Percentiles rank a stretch among this genome's conserved stretches.
These are phyloP conservation scores for Xenus cinereus DNA, from an alignment of 2,113 vertebrate genomes.

Conservation along the genomic window DNA sequence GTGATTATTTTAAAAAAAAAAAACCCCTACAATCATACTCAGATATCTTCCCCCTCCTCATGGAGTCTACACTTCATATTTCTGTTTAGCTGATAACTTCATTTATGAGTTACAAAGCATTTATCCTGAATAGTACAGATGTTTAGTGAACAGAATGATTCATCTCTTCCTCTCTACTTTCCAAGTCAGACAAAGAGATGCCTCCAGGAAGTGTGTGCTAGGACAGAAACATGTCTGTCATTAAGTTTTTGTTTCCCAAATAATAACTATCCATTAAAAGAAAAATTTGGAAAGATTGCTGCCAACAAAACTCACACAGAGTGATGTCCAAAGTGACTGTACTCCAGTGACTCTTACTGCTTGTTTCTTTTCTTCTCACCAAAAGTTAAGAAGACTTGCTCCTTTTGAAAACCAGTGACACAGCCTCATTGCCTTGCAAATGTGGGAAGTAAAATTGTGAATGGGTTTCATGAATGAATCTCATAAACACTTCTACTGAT, in stretches of 20 bases:
- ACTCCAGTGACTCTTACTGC: background rate
- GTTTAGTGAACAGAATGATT: slow-evolving; percentile 51
- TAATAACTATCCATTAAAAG: slow-evolving; percentile 35
- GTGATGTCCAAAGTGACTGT: background rate
- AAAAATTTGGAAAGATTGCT: slow-evolving; percentile 34
- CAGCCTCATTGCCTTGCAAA: background rate
- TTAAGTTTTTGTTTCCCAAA: slow-evolving; percentile 43
- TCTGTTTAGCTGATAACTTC: slow-evolving; percentile 34
- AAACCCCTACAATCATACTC: background rate
- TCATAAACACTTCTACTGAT: background rate
- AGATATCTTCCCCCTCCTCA: background rate
- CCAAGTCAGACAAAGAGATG: slow-evolving; percentile 40
- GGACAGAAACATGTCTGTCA: slow-evolving; percentile 34
- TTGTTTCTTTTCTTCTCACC: background rate
- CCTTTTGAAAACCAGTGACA: background rate
- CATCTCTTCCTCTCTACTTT: slow-evolving; percentile 45
- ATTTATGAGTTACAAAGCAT: slow-evolving; percentile 42
- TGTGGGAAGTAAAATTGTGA: background rate
- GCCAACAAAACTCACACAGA: slow-evolving; percentile 1
- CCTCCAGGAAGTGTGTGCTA: background rate
- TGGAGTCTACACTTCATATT: background rate
- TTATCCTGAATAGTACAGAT: slow-evolving; percentile 66
- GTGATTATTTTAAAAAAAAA: background rate
- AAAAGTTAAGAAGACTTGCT: background rate
- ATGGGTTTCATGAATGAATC: background rate